Conservation (phyloP, 2,113 vertebrate genomes). For the Lagenorhynchus albirostris region DNA sequence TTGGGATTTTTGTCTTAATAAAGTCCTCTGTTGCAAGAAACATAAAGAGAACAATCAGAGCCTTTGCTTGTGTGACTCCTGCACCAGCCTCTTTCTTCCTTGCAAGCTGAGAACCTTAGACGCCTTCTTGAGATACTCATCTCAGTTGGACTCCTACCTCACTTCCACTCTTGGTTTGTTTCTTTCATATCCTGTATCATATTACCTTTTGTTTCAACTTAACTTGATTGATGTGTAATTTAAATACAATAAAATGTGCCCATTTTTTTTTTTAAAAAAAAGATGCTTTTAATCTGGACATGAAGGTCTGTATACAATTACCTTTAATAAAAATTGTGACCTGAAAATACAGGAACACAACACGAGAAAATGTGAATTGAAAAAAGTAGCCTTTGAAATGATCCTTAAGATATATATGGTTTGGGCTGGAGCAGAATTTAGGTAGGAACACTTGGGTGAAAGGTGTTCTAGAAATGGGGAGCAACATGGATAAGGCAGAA, state of each 20-base stretch:
- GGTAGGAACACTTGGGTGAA: not conserved
- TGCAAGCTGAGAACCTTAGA: not conserved
- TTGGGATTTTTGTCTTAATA: not conserved
- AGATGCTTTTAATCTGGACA: not conserved
- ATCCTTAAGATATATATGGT: not conserved
- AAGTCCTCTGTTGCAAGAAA: not conserved
- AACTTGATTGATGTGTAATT: not conserved
- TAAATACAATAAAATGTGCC: not conserved
- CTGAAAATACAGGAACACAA: not conserved
- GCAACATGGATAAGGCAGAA: not conserved
- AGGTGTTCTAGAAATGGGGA: not conserved
- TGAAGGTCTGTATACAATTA: not conserved
- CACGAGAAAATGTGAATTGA: not conserved
- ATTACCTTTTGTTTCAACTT: not conserved
- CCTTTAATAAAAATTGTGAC: not conserved
- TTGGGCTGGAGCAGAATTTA: not conserved
- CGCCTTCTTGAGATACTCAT: not conserved
- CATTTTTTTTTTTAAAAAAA: not conserved
- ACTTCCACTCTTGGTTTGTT: not conserved
- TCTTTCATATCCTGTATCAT: not conserved
- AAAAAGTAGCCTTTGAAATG: not conserved
- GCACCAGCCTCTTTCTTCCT: not conserved
- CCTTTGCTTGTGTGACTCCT: not conserved
- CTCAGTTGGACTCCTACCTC: not conserved
- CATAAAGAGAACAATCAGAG: not conserved